Evolutionary conservation across 2,888 invertebrate genomes (phyloP), one percentile per base, ranked within the genome.

Genomic region (Drosophila fulvimacula): DNA sequence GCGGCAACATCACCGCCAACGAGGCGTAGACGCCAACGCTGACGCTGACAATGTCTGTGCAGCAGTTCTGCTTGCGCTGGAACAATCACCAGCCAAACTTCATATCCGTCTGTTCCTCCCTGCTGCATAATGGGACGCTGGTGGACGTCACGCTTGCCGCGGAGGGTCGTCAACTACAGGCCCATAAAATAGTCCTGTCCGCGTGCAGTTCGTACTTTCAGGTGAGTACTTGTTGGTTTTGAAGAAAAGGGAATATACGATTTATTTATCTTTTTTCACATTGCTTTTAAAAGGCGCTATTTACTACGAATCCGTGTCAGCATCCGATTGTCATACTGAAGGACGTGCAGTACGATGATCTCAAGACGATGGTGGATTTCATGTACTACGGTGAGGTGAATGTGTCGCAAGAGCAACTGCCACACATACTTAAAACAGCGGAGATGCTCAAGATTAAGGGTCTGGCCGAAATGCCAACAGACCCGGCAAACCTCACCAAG

Each of bases 191-290:
- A 63, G 97, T 98, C 32, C 93, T 98, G 41, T 97, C 97, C 0
- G 97, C 98, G 3, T 97, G 97, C 93, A 97, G 97, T 91, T 96
- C 97, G n/a, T 98, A 97, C 93, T 98, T 98, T 93, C 97, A 97
- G 94, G 96, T 96, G 93, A 92, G 89, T 75, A 19, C 19, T 27
- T 21, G 2, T 13, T 13, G 3, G 0, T 9, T 27, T 10, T 27
- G 1, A 9, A 27, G 6, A 1, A 13, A 17, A 19, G n/a, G 7
- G 17, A 15, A 7, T 30, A 13, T 9, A 30, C 1, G 34, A 21
- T 0, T 11, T 1, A 32, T 10, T 10, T 7, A 63, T 60, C 67
- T 78, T 68, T 69, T 69, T 36, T 19, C 7, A 15, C 4, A 48
- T 42, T 11, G 1, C 2, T 15, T 57, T 60, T 93, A 93, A 32